These are phyloP conservation scores for Papio anubis DNA, from an alignment of 2,113 vertebrate species.

Conservation along the genomic window DNA sequence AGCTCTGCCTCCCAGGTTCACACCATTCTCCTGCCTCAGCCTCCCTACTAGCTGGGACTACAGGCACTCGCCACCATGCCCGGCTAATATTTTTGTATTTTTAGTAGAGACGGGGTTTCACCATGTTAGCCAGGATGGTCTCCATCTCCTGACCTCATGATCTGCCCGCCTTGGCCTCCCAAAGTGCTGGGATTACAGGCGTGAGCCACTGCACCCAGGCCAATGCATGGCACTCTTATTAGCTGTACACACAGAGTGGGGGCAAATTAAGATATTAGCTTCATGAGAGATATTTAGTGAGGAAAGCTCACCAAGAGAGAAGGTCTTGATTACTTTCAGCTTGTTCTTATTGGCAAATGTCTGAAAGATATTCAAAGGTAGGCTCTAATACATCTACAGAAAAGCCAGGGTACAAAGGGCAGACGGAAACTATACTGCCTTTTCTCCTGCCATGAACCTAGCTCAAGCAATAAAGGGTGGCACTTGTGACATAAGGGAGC, in stretches of 20 bases:
- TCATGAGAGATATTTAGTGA: too few relatives aligned
- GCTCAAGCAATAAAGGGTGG: background rate
- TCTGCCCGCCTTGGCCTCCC: too few relatives aligned
- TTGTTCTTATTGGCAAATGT: background rate
- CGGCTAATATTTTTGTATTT: too few relatives aligned
- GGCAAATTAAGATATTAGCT: background rate
- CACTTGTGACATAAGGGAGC: background rate
- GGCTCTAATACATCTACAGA: background rate
- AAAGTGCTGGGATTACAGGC: too few relatives aligned
- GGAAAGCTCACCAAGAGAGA: background rate
- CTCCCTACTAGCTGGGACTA: too few relatives aligned
- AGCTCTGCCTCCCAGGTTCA: too few relatives aligned
- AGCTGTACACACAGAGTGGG: background rate
- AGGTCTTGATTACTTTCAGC: background rate
- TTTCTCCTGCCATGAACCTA: background rate
- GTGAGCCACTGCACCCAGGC: too few relatives aligned
- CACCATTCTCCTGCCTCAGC: too few relatives aligned
- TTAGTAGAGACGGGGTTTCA: too few relatives aligned
- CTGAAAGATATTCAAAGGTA: background rate
- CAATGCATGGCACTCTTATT: fast-evolving
- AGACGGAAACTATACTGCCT: background rate
- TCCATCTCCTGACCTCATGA: too few relatives aligned
- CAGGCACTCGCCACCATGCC: too few relatives aligned
- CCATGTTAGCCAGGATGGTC: too few relatives aligned
- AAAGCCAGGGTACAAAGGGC: background rate